Evolutionary conservation across 2,888 invertebrate species (phyloP).

Genomic region (Campoletis raptor): DNA sequence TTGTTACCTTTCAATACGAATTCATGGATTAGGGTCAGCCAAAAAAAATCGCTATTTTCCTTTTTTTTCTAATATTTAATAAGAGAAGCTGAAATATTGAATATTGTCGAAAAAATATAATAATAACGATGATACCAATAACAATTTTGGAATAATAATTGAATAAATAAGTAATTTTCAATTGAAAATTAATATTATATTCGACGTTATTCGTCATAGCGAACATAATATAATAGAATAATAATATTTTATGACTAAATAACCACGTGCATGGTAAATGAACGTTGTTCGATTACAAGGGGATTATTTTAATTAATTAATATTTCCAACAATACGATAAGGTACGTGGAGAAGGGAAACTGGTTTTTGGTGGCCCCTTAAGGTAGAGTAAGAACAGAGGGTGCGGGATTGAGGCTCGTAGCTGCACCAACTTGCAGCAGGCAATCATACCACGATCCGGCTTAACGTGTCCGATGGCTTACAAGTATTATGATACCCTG

Average conservation of each 20-base stretch:
- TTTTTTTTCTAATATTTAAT: too few relatives aligned
- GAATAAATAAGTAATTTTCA: background rate
- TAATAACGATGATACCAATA: background rate
- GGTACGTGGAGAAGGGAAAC: background rate
- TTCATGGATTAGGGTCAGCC: too few relatives aligned
- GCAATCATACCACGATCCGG: conserved; percentile 81
- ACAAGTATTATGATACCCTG: conserved; percentile 82
- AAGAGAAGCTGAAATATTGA: background rate
- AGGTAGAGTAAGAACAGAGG: conserved; percentile 39
- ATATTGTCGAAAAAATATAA: background rate
- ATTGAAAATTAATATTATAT: background rate
- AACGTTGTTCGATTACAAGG: background rate
- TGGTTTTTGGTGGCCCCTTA: conserved; percentile 10
- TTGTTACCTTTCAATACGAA: too few relatives aligned
- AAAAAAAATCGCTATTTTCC: too few relatives aligned
- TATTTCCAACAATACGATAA: background rate
- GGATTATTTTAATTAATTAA: conserved; percentile 11
- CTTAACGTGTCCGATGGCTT: conserved; percentile 81
- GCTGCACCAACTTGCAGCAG: conserved; percentile 44
- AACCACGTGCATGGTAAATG: background rate
- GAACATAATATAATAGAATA: background rate
- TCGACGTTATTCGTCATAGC: background rate
- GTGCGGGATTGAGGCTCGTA: conserved; percentile 12
- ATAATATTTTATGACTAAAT: background rate
- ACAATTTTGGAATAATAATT: background rate